Evolutionary conservation across 2,888 invertebrate genomes (phyloP), one percentile per base, ranked within the genome.

Genomic region (Galeopsomyia nigrocyanea): DNA sequence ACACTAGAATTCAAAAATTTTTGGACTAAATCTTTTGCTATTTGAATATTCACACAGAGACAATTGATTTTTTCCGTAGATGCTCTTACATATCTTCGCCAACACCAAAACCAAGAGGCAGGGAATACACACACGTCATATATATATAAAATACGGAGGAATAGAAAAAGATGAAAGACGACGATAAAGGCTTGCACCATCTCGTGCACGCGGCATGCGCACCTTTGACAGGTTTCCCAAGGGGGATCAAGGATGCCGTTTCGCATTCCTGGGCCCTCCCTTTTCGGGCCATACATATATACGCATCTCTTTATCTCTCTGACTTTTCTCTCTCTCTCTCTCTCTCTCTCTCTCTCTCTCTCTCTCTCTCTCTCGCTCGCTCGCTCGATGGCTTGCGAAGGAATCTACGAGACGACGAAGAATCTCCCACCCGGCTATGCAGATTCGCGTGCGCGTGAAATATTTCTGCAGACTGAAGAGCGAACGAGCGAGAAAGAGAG

Each of bases 261-360:
- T 62, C 61, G 46, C 57, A 66, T 67, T 67, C 58, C 62, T 61
- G 56, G 31, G 60, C 66, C 73, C 70, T 73, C 75, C 76, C 75
- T 77, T 79, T 77, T 78, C 75, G 75, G 73, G 75, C 69, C 75
- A 75, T 79, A 71, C 76, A 76, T 75, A 73, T 77, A 77, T 77
- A 77, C 75, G 74, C 76, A 76, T 78, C 75, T 69, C 64, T 78
- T 73, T 74, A 31, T 31, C 73, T 73, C 31, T 71, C 65, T 70
- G 57, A 65, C 56, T 61, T 68, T 5, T 60, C 39, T 62, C 55
- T 66, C 63, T 68, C 14, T 10, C 13, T 26, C n/a, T 63, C 1
- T 51, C 50, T 31, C 13, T 51, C 13, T n/a, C 57, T 49, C 50
- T 51, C 31, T 51, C 39, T 56, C 65, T 47, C 56, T 56, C 21